phyloP scores from a whole-genome alignment of 1,140 invertebrate species.

The Ceratosolen solmsi region DNA sequence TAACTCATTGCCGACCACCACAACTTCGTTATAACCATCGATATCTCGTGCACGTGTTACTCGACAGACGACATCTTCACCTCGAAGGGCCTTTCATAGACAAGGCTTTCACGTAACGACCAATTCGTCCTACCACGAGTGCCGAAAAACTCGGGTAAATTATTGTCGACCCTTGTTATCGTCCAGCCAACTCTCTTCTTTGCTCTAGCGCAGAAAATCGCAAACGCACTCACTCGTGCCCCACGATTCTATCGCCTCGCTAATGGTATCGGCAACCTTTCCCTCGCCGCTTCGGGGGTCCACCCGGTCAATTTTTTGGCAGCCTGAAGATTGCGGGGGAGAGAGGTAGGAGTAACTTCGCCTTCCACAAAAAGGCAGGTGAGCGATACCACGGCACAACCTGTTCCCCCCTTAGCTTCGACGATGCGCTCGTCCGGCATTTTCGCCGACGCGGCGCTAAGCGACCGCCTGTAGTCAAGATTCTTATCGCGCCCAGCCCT shows the following conservation, averaged over 20 bases:
- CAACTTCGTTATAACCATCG: too few species aligned
- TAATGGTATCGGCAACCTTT: background rate
- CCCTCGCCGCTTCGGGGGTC: background rate
- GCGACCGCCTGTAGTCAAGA: constrained; percentile 1
- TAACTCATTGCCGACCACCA: background rate
- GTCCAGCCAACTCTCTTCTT: background rate
- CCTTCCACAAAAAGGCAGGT: constrained; percentile 26
- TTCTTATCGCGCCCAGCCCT: background rate
- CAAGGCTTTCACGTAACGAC: background rate
- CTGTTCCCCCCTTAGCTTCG: constrained; percentile 9
- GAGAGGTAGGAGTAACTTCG: background rate
- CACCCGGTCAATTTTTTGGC: background rate
- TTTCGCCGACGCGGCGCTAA: background rate
- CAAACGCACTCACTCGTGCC: background rate
- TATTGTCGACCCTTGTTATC: too few species aligned
- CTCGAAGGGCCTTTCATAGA: too few species aligned
- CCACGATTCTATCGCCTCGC: too few species aligned
- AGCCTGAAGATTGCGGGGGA: background rate
- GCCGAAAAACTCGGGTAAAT: background rate
- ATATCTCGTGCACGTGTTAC: too few species aligned
- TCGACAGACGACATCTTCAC: too few species aligned
- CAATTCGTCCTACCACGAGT: background rate
- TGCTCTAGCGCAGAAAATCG: background rate
- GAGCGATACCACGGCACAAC: constrained; percentile 15
- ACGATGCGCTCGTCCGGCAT: constrained; percentile 7